phyloP scores from a whole-genome alignment of 2,113 vertebrate species.

The Lampris incognitus region DNA sequence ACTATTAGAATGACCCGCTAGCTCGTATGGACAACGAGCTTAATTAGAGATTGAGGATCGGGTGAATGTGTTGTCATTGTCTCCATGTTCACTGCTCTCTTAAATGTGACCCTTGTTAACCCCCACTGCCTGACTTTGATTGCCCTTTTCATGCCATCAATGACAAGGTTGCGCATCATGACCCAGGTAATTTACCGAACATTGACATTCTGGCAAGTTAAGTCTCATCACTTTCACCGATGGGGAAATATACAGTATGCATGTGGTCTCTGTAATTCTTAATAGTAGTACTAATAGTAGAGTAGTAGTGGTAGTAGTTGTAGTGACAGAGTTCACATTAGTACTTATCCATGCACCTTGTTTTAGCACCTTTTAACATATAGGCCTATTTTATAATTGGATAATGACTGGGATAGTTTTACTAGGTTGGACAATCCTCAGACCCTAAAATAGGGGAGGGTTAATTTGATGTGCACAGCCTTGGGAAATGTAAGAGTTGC shows the following conservation, averaged over 20 bases:
- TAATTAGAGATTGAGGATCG: constrained; percentile 59
- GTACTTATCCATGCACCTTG: too few relatives aligned
- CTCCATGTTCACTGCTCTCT: constrained; percentile 36
- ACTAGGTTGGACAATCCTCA: too few relatives aligned
- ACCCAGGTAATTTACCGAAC: constrained; percentile 60
- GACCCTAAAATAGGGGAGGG: too few relatives aligned
- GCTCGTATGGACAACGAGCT: constrained; percentile 40
- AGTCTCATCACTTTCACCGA: constrained; percentile 16
- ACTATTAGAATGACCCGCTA: constrained; percentile 41
- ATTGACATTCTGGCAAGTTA: constrained; percentile 5
- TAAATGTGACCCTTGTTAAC: constrained; percentile 48
- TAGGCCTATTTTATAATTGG: too few relatives aligned
- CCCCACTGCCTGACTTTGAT: constrained; percentile 50
- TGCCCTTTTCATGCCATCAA: constrained; percentile 52
- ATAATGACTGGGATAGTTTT: too few relatives aligned
- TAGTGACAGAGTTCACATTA: too few relatives aligned
- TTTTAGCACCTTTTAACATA: too few relatives aligned
- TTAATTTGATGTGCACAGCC: too few relatives aligned
- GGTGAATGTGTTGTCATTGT: constrained; percentile 27
- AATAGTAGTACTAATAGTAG: constrained; percentile 4
- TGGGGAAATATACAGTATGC: constrained; percentile 13
- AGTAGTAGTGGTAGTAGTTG: too few relatives aligned
- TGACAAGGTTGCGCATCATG: constrained; percentile 60
- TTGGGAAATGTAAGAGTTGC: too few relatives aligned
- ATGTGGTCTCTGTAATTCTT: constrained; percentile 9